Conservation (phyloP, 2,113 vertebrate species). For the Etheostoma spectabile region DNA sequence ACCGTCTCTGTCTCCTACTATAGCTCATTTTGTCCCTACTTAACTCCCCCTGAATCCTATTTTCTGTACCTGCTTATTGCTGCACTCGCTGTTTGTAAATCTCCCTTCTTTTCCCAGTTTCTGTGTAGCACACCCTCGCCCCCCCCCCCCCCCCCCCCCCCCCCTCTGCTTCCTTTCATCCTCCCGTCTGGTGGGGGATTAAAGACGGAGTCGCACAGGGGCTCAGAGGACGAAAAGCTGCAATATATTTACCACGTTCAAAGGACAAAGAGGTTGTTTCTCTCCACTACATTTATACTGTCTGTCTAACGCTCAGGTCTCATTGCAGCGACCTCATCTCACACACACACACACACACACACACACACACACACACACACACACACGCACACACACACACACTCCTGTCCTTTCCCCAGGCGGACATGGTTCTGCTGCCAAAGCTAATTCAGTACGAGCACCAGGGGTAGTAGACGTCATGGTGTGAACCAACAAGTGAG, state of each 20-base stretch:
- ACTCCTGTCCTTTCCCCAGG: slow-evolving; percentile 45
- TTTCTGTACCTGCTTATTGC: slow-evolving; percentile 16
- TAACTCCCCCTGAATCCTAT: background rate
- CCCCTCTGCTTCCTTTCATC: slow-evolving; percentile 48
- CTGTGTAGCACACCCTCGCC: background rate
- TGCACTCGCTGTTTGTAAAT: slow-evolving; percentile 33
- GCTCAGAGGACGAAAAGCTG: slow-evolving; percentile 46
- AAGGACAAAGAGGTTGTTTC: slow-evolving; percentile 69
- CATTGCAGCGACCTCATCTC: slow-evolving; percentile 31
- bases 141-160: background rate
- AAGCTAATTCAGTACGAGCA: slow-evolving; percentile 63
- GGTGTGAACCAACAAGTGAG: slow-evolving; percentile 63
- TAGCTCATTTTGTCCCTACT: slow-evolving; percentile 6
- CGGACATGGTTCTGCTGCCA: slow-evolving; percentile 63
- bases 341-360: slow-evolving; percentile 20
- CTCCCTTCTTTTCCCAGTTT: slow-evolving; percentile 1
- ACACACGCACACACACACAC: slow-evolving; percentile 9
- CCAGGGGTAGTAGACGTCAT: slow-evolving; percentile 53
- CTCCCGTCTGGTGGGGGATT: slow-evolving; percentile 64
- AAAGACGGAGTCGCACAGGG: slow-evolving; percentile 54
- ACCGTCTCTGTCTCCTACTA: slow-evolving; percentile 12
- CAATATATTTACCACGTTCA: slow-evolving; percentile 57
- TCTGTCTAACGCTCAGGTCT: slow-evolving; percentile 46
- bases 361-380: slow-evolving; percentile 22
- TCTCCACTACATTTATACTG: slow-evolving; percentile 35